Evolutionary conservation across 2,797 vertebrate genomes (phyloP), one percentile per base, ranked within the genome.

Genomic region (Propithecus deckenii): DNA sequence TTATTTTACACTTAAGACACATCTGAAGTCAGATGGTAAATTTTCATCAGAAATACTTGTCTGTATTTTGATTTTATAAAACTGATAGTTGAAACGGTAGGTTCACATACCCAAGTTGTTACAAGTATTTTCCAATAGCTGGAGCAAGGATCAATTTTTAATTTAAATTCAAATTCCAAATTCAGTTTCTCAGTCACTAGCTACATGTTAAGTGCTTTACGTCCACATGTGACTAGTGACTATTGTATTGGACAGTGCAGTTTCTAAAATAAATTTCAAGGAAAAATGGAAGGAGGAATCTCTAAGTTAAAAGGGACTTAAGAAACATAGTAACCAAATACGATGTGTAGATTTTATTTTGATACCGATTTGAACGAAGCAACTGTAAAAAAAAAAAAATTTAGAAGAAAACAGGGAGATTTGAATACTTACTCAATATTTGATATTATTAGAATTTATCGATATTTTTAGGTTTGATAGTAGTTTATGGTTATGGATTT

Each of bases 41-140:
- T 91, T 91, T 71, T 43, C 22, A 86, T 86, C 41, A 86, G 28
- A 91, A 86, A 79, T 95, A 69, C 17, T 83, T 89, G 30, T 81
- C 15, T 72, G 8, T 67, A 22, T 94, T 94, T 61, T 35, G 35
- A 72, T 43, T 95, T 85, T 28, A 50, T 79, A 38, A 79, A 95
- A 79, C 22, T 43, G 78, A 79, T 10, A 59, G 18, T 46, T 84
- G 18, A 32, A 86, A 76, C 76, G 67, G 7, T 92, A 76, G 55
- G 22, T 59, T 78, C 28, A n/a, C 22, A 59, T 28, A 78, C n/a
- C 11, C 72, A 76, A 30, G 20, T 76, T 75, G 38, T 76, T 84
- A 52, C 38, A 46, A 75, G 74, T 57, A 85, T 94, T 57, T 83
- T 89, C 32, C 20, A 7, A 32, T 67, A 57, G 20, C 59, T 84